Base-by-base conservation (phyloP, 2,797 vertebrate species). In the Brachymystax lenok region DNA sequence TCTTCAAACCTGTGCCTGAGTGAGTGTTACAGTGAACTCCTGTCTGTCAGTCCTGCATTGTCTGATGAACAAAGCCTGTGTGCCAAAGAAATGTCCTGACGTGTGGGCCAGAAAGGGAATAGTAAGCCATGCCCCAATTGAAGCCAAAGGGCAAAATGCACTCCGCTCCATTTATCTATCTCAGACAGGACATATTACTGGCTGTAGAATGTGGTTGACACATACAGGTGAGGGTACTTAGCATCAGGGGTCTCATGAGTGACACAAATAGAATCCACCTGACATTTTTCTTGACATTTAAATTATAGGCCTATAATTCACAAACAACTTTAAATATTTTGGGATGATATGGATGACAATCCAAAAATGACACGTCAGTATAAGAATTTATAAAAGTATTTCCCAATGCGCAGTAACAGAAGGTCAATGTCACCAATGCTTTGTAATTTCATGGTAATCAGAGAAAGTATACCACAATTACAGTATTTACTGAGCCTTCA, bases 51-150 rank as follows among this genome's bases (percentile, higher is more conserved):
- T 67, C 13, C 21, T 64, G 24, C 12, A 3, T 35, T 35, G 71
- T 70, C 77, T 83, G 75, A 81, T 87, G 83, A 90, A 90, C 86
- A 83, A 74, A 63, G 67, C 77, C n/a, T 79, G 85, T 63, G 79
- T 76, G 83, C 83, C 81, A 85, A 82, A 87, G 80, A 86, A 87
- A 89, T 86, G 79, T 85, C 78, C 83, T 78, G 78, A 83, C 80
- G 75, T 87, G 89, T 61, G 54, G 19, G 64, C 74, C 66, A 75
- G 13, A 46, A 24, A 16, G 3, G 17, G 74, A 33, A 51, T 56
- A 69, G 19, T 3, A 40, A 7, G 17, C 66, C 67, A 33, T 46
- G 28, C 50, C 64, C 46, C 74, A 24, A 59, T 50, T 17, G 7
- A 10, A 54, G 59, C 10, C 46, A 14, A 59, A 13, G 40, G 27